Evolutionary conservation across 2,797 vertebrate genomes (phyloP), one percentile per base, ranked within the genome.

Genomic region (Thripadectes ignobilis): DNA sequence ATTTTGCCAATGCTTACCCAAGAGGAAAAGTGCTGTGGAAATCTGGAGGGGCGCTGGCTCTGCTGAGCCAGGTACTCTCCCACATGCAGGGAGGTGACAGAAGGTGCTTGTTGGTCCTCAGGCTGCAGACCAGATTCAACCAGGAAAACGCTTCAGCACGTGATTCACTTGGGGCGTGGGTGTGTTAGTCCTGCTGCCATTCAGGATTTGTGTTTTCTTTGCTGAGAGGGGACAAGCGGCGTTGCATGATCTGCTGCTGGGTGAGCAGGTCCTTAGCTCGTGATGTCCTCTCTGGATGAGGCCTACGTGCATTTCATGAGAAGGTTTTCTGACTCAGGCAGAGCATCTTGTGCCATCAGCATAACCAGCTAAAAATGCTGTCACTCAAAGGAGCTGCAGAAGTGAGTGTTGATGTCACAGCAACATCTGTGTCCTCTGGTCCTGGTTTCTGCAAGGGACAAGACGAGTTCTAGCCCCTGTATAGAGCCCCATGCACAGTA

Each of bases 1-100:
- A 30, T 95, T 96, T 94, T 93, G 87, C 77, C 89, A 88, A 0
- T 59, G 87, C 85, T 91, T 78, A 51, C 69, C 78, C 82, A 91
- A 84, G 78, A 88, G 79, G 26, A 84, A 67, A 66, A 78, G 48
- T 21, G 52, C 58, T 58, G 59, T 66, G 62, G 66, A 57, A 81
- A 69, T 63, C n/a, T 20, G 54, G n/a, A 51, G 74, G 79, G 73
- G 6, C 14, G 7, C 36, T 91, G 41, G 61, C 54, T 78, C 14
- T 72, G 69, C 38, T 30, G 45, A 79, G 84, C 65, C 74, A 67
- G 63, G 52, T 76, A 12, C 67, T 77, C 34, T 39, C 66, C 39
- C 24, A 16, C 0, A 0, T 80, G 71, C 67, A 89, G 72, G 81
- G 54, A 94, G 65, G 78, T 54, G 46, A 68, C 81, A 92, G 84